Evolutionary conservation across 2,113 vertebrate species (phyloP), one percentile per base, ranked within the genome.

Genomic region (Festucalex cinctus): DNA sequence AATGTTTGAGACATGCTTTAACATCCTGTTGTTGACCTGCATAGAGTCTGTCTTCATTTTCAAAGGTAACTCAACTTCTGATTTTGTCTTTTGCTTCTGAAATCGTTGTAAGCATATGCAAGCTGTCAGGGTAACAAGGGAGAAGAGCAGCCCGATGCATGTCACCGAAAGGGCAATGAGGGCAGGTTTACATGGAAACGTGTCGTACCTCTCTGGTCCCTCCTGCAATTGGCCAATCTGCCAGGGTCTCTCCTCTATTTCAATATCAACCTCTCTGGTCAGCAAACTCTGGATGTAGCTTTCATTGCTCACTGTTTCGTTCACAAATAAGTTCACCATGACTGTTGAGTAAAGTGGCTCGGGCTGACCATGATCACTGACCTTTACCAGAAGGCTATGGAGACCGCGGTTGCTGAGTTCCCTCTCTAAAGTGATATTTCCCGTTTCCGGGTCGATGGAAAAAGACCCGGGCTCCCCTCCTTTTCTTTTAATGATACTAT

Each of bases 271-370:
- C 70, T 95, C 95, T 76, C 93, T 94, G 77, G 92, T 93, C 70
- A 99, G 89, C 68, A 99, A 89, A 68, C 92, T 97, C 83, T 95
- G 95, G 16, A 99, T 95, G 67, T 98, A 98, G 74, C 95, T 98
- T 86, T 98, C 97, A 0, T 99, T 98, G 85, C 94, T 96, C 61
- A 98, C 94, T 0, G 97, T 98, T 69, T 99, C 98, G 57, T 99
- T 99, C 63, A 99, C 96, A 20, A 99, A 99, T 7, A 99, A 91
- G 83, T 99, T 99, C 59, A 99, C 96, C 93, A 98, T 93, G 35
- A 99, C 90, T 0, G 94, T 98, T 59, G 95, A 95, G 71, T 96
- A 91, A 13, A 99, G 95, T 0, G 97, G 96, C 58, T 98, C 96
- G 0, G 98, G 98, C 65, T 97, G 97, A 48, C 98, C 98, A 0